A percentile compares a stretch with the other conserved stretches of the same genome.
These are phyloP conservation scores for Brachystomella parvula DNA, from an alignment of 1,140 invertebrate species.

Conservation along the genomic window DNA sequence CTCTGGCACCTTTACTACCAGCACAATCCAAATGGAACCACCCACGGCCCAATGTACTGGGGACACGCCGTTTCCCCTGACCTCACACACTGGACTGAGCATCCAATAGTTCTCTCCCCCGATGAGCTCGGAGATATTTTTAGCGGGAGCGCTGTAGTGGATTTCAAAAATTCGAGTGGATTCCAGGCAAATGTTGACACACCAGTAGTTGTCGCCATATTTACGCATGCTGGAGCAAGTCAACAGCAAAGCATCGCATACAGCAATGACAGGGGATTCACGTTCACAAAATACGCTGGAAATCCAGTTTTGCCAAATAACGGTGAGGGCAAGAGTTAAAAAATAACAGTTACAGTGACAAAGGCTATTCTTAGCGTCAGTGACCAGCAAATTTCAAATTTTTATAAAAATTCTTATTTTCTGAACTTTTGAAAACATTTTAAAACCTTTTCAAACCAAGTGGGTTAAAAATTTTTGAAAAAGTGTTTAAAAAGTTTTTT, in stretches of 20 bases:
- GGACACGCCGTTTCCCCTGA: conserved; percentile 25
- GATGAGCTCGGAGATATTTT: conserved; percentile 29
- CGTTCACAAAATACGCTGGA: conserved; percentile 17
- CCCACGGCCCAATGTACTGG: conserved; percentile 35
- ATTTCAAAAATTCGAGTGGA: conserved; percentile 22
- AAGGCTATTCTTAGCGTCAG: too few relatives aligned
- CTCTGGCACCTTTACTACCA: conserved; percentile 23
- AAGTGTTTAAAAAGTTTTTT: too few relatives aligned
- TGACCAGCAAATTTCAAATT: too few relatives aligned
- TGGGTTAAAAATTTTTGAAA: too few relatives aligned
- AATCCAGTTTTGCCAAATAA: conserved; percentile 32
- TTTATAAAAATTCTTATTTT: too few relatives aligned
- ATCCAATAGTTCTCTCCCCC: conserved; percentile 25
- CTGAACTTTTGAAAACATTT: too few relatives aligned
- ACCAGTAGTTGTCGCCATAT: conserved; percentile 25
- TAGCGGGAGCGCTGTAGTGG: conserved; percentile 30
- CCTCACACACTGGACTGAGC: conserved; percentile 24
- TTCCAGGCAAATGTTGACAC: conserved; percentile 7
- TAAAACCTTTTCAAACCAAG: too few relatives aligned
- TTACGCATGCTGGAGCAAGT: conserved; percentile 19
- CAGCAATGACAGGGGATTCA: conserved; percentile 19
- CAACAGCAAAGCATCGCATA: conserved; percentile 29
- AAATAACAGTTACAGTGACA: too few relatives aligned
- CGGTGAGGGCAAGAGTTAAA: too few relatives aligned
- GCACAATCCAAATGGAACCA: conserved; percentile 11